Evolutionary conservation across 2,888 invertebrate genomes (phyloP), one percentile per base, ranked within the genome.

Genomic region (Mythimna vitellina): DNA sequence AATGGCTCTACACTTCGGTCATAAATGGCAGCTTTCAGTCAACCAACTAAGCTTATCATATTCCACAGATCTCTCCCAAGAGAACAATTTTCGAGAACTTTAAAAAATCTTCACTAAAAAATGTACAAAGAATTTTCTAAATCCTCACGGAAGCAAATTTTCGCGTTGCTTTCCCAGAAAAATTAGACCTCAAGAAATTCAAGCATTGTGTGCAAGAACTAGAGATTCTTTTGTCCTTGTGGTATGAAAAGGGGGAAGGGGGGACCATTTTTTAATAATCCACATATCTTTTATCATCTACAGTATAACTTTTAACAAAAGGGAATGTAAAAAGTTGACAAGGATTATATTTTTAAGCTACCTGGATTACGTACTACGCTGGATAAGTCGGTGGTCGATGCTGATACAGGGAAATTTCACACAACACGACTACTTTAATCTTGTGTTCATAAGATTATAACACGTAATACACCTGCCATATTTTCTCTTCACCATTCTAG

Each of bases 271-370:
- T 61, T 63, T 61, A 66, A 80, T 77, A 68, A 74, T 74, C 72
- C n/a, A n/a, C n/a, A n/a, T n/a, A n/a, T n/a, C n/a, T n/a, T n/a
- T n/a, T n/a, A n/a, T n/a, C n/a, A n/a, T n/a, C n/a, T n/a, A n/a
- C n/a, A n/a, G n/a, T n/a, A n/a, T n/a, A n/a, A 72, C 35, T 67
- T 66, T 57, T 10, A 54, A 5, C 25, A 61, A 38, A 64, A 46
- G 54, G 35, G 67, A 38, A 66, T 58, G 46, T 66, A 17, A 53
- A 65, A 65, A 71, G 60, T 73, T 61, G 46, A 56, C 60, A 69
- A 69, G 69, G 51, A 79, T 73, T 79, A 65, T 61, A 46, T 35
- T 70, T 49, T 29, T 62, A 42, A 67, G 75, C 57, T 75, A 74
- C 62, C 57, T 74, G 54, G 22, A 32, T 46, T 73, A 56, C 60